These are phyloP conservation scores for Cataglyphis albicans DNA, from an alignment of 2,888 invertebrate genomes.

Conservation along the genomic window DNA sequence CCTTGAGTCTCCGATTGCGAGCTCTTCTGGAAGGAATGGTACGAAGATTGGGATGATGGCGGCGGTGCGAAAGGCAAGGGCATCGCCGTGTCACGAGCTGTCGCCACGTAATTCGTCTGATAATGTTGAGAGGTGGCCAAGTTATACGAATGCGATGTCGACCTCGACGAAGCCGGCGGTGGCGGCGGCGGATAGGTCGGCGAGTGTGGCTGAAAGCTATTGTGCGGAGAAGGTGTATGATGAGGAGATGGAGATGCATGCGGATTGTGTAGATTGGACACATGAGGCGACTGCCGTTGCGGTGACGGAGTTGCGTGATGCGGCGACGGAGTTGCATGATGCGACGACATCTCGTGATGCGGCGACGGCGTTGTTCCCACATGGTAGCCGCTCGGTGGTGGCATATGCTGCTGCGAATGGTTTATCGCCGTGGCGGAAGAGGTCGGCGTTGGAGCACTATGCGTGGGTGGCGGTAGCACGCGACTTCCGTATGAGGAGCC, in stretches of 20 bases:
- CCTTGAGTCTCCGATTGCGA: constrained; percentile 70
- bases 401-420: constrained; percentile 75
- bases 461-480: constrained; percentile 50
- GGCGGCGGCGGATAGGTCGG: constrained; percentile 86
- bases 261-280: constrained; percentile 77
- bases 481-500: constrained; percentile 69
- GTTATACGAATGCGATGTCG: constrained; percentile 86
- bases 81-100: constrained; percentile 77
- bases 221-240: constrained; percentile 81
- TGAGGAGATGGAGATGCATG: constrained; percentile 78
- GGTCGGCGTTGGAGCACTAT: constrained; percentile 57
- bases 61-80: constrained; percentile 81
- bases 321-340: constrained; percentile 65
- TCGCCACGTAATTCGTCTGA: constrained; percentile 81
- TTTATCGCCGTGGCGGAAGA: constrained; percentile 57
- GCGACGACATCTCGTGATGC: constrained; percentile 64
- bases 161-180: constrained; percentile 86
- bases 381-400: constrained; percentile 76
- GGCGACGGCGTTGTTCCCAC: constrained; percentile 64
- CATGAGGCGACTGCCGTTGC: constrained; percentile 80
- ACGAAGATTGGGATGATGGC: constrained; percentile 77
- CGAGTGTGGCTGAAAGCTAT: constrained; percentile 87
- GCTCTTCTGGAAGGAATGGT: constrained; percentile 84
- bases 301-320: constrained; percentile 78
- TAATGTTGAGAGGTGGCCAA: constrained; percentile 86